These are phyloP conservation scores for Plutomurus gul DNA, from an alignment of 1,140 invertebrate species.

Conservation along the genomic window DNA sequence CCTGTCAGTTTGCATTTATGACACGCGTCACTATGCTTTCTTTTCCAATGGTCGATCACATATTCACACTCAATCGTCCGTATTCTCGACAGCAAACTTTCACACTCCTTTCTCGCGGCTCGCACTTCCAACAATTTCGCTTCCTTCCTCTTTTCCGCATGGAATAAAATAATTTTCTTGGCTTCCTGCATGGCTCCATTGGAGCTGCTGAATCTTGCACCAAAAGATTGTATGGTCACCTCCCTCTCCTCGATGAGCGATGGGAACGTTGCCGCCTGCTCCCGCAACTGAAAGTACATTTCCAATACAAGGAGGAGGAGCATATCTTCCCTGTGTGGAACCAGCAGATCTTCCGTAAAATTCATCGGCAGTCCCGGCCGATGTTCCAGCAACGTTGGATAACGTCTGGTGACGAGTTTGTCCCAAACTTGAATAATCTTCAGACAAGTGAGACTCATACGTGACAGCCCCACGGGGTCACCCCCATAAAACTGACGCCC, in stretches of 20 bases:
- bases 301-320: background rate
- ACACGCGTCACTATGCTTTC: background rate
- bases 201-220: background rate
- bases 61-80: constrained; percentile 15
- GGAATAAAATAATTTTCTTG: background rate
- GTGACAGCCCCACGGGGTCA: constrained; percentile 6
- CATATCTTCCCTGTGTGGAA: constrained; percentile 21
- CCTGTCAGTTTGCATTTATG: background rate
- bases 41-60: constrained; percentile 1
- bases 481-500: background rate
- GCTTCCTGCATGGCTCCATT: background rate
- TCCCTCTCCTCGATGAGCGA: constrained; percentile 11
- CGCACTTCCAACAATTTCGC: background rate
- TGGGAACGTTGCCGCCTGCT: background rate
- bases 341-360: background rate
- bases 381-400: background rate
- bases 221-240: background rate
- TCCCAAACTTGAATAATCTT: constrained; percentile 36
- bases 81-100: background rate
- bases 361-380: constrained; percentile 3
- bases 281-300: background rate
- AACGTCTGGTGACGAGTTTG: background rate
- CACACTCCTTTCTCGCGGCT: background rate
- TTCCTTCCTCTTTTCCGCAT: background rate
- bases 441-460: constrained; percentile 9